Evolutionary conservation across 2,797 vertebrate genomes (phyloP), one percentile per base, ranked within the genome.

Genomic region (Sebastes diaconus): DNA sequence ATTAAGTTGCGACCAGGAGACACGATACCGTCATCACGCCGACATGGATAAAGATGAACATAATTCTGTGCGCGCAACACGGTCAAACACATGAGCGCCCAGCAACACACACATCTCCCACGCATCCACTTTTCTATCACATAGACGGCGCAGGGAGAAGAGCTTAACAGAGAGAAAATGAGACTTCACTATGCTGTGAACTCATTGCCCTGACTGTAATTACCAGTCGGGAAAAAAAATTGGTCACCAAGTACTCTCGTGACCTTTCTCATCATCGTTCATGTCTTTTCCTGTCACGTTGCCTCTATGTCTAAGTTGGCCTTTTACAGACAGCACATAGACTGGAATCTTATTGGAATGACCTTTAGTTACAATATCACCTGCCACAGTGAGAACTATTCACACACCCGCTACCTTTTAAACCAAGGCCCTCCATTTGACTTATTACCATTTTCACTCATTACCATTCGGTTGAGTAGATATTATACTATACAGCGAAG

Each of bases 351-450:
- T 79, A 75, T 84, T 78, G 82, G 71, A 89, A 74, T 88, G 90
- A 91, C 91, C 90, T 93, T 94, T 91, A 83, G 81, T 79, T 85
- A 71, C 65, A 77, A 60, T 77, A 82, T 78, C 68, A 73, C 58
- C 79, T 78, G 68, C 55, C 77, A 61, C 22, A 16, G 34, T 79
- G 78, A 77, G 63, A 88, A 70, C 65, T 55, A 42, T 84, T 88
- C 81, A 75, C 25, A 77, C 73, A 52, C 25, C 63, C 8, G 52
- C 32, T 76, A 50, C 77, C 72, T 78, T 84, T 87, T 78, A 84
- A 85, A 80, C 74, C 10, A 14, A 52, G 25, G 30, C 27, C 32
- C 61, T 77, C 83, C 27, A 36, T 88, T 80, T 70, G 27, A 83
- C 81, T 83, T 67, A 72, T 83, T 80, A 75, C 61, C 76, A 68